Conservation (phyloP, 2,113 vertebrate genomes). For the Phylloscopus whistleri region DNA sequence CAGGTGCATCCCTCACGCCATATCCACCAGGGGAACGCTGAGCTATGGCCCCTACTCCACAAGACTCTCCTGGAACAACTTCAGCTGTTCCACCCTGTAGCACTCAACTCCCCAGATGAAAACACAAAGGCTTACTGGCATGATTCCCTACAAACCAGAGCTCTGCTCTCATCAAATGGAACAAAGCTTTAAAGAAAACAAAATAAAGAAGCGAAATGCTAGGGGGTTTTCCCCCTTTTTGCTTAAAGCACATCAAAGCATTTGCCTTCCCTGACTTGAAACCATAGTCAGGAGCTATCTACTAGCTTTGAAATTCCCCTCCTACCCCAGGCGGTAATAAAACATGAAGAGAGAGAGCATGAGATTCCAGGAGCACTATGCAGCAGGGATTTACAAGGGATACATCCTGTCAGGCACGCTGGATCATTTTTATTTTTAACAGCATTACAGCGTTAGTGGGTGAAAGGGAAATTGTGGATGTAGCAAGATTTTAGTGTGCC, state of each 20-base stretch:
- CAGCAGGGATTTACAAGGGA: slow-evolving; percentile 40
- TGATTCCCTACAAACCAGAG: not conserved
- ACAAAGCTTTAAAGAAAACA: not conserved
- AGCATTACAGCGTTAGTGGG: slow-evolving; percentile 11
- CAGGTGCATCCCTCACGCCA: not conserved
- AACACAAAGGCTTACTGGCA: not conserved
- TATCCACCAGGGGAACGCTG: not conserved
- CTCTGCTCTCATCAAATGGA: not conserved
- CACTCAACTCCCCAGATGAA: not conserved
- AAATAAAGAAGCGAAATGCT: not conserved
- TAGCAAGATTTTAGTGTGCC: slow-evolving; percentile 23
- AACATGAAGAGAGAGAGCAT: not conserved
- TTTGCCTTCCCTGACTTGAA: not conserved
- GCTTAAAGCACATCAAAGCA: not conserved
- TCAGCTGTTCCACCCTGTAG: not conserved
- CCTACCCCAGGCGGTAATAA: not conserved
- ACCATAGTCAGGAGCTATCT: not conserved
- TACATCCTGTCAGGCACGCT: slow-evolving; percentile 35
- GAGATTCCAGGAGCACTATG: slow-evolving; percentile 1
- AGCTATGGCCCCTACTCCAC: not conserved
- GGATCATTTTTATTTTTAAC: slow-evolving; percentile 66
- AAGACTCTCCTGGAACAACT: not conserved
- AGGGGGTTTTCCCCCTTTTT: not conserved
- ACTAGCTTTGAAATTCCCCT: slow-evolving; percentile 29
- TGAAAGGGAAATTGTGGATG: slow-evolving; percentile 35